phyloP scores from a whole-genome alignment of 2,113 vertebrate genomes.

The Azemiops feae region DNA sequence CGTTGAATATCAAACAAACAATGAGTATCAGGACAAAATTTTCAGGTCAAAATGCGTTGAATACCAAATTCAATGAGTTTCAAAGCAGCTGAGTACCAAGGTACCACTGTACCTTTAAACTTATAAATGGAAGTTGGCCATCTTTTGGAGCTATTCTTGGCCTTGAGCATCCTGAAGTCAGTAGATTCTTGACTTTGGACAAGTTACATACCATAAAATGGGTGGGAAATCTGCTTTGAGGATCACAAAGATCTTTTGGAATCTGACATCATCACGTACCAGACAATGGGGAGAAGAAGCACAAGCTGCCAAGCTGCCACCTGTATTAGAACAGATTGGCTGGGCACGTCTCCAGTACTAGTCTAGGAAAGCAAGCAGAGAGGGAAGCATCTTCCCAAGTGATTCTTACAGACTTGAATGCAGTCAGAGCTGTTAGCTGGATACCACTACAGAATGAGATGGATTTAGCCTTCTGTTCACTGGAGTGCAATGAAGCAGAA shows the following conservation, averaged over 20 bases:
- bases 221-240: accelerated
- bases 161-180: not conserved
- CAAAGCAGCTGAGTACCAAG: not conserved
- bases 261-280: not conserved
- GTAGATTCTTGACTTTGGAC: not conserved
- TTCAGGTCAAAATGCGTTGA: not conserved
- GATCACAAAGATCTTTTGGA: conserved; percentile 1
- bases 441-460: not conserved
- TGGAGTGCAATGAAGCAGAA: not conserved
- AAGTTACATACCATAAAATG: not conserved
- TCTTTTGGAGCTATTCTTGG: not conserved
- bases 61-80: not conserved
- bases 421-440: not conserved
- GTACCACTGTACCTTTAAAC: not conserved
- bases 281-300: not conserved
- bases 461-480: not conserved
- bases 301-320: not conserved
- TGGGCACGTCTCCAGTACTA: not conserved
- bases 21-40: not conserved
- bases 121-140: not conserved
- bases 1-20: not conserved
- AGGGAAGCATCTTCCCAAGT: not conserved
- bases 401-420: not conserved
- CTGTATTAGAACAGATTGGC: not conserved
- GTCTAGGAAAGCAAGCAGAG: not conserved